Evolutionary conservation across 2,797 vertebrate species (phyloP).

Genomic region (Sciurus vulgaris): DNA sequence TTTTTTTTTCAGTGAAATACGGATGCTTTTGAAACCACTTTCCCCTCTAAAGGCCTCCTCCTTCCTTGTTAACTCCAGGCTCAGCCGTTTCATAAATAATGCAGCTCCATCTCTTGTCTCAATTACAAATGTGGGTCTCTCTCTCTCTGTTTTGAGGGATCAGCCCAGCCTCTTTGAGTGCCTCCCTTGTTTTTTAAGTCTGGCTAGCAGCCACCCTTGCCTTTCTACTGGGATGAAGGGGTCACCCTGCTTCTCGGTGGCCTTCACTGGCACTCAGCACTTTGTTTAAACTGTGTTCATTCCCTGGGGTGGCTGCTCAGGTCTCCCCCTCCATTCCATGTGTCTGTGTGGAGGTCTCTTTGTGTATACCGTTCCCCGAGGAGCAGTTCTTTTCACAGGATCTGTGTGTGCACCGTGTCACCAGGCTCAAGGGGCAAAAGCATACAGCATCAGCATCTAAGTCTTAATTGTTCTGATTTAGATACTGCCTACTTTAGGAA

Average conservation of each 20-base stretch:
- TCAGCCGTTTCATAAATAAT: constrained; percentile 88
- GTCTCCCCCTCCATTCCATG: neutral
- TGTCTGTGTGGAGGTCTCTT: neutral
- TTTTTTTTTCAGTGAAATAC: constrained; percentile 77
- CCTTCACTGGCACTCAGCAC: neutral
- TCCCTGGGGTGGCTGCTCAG: neutral
- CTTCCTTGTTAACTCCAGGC: constrained; percentile 86
- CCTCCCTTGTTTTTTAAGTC: constrained; percentile 9
- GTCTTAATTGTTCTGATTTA: neutral
- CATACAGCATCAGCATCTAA: neutral
- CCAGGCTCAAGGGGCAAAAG: neutral
- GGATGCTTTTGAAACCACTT: constrained; percentile 85
- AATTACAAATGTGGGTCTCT: constrained; percentile 43
- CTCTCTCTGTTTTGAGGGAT: neutral
- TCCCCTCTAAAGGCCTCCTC: constrained; percentile 82
- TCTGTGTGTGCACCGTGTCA: accelerated
- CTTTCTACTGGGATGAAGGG: neutral
- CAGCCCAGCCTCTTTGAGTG: neutral
- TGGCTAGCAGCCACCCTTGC: neutral
- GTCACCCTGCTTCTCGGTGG: neutral
- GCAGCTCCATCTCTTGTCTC: constrained; percentile 84
- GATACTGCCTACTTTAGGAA: neutral
- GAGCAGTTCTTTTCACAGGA: neutral
- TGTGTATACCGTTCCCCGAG: accelerated
- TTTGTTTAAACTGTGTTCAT: neutral